These are phyloP conservation scores for Synanthedon formicaeformis DNA, from an alignment of 2,888 invertebrate genomes.

Conservation along the genomic window DNA sequence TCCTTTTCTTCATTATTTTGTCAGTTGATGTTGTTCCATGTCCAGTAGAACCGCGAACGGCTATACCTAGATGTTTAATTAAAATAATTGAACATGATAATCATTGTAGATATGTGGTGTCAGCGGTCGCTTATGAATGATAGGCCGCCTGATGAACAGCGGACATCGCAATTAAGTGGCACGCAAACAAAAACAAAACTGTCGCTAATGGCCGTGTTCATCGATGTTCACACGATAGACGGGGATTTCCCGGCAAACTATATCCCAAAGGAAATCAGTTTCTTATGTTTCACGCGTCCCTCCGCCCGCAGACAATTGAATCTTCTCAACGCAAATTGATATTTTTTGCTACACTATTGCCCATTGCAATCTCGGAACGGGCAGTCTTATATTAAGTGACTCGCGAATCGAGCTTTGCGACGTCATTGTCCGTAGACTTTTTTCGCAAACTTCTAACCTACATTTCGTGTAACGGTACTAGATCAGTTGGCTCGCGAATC, in stretches of 20 bases:
- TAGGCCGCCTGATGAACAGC: slow-evolving; percentile 4
- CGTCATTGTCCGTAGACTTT: slow-evolving; percentile 17
- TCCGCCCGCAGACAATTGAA: slow-evolving; percentile 40
- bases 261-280: slow-evolving; percentile 57
- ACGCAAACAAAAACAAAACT: slow-evolving; percentile 16
- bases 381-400: slow-evolving; percentile 5
- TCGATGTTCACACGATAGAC: slow-evolving; percentile 28
- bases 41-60: no score
- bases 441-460: slow-evolving; percentile 22
- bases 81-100: neutral
- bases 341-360: slow-evolving; percentile 44
- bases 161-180: slow-evolving; percentile 4
- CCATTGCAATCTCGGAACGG: slow-evolving; percentile 34
- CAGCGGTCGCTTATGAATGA: neutral
- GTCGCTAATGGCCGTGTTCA: slow-evolving; percentile 15
- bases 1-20: no score
- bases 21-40: no score
- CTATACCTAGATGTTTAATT: neutral
- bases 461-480: slow-evolving; percentile 22
- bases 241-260: slow-evolving; percentile 36
- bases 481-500: slow-evolving; percentile 11
- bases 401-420: slow-evolving; percentile 8
- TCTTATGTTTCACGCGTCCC: slow-evolving; percentile 47
- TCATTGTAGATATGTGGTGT: neutral
- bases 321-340: slow-evolving; percentile 42